Evolutionary conservation across 2,797 vertebrate genomes (phyloP), one percentile per base, ranked within the genome.

Genomic region (Enteromius anoplus): DNA sequence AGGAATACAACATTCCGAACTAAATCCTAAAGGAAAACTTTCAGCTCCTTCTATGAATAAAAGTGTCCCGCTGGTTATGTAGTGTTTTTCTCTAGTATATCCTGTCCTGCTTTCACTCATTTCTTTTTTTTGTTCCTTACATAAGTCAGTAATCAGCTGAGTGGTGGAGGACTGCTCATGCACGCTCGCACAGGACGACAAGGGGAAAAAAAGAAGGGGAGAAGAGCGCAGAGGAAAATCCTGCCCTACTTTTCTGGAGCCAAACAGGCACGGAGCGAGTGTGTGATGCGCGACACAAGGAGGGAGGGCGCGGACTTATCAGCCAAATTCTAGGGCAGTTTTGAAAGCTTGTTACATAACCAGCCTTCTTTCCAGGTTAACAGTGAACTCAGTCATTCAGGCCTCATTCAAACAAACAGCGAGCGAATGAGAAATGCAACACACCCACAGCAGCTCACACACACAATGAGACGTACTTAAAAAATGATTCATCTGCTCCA

Each of bases 121-220:
- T 40, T 17, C 17, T 12, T 1, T 26, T 12, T 29, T 17, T 1
- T 37, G 6, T 15, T n/a, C 86, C 89, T 95, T 95, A 94, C 93
- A 91, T 94, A 95, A 95, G 92, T 83, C 90, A 90, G 89, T 93
- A 94, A 94, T 94, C 93, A 94, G 93, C 93, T 91, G 93, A 94
- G 93, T 92, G 93, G 91, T 90, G 92, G 90, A 90, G 92, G 90
- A 58, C 53, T 37, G 65, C 60, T 75, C 87, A 87, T 89, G 88
- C 89, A 69, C 87, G 87, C 92, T 93, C 91, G 92, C 92, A 92
- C 91, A 89, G 86, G 80, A 64, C 71, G 85, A 86, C 89, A 85
- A 85, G 84, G 32, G 26, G 45, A 49, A 72, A 53, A 73, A 85
- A 82, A 90, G 87, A 86, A 62, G 65, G 65, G 32, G 71, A 37